Evolutionary conservation across 2,113 vertebrate genomes (phyloP).

Genomic region (Fregetta grallaria): DNA sequence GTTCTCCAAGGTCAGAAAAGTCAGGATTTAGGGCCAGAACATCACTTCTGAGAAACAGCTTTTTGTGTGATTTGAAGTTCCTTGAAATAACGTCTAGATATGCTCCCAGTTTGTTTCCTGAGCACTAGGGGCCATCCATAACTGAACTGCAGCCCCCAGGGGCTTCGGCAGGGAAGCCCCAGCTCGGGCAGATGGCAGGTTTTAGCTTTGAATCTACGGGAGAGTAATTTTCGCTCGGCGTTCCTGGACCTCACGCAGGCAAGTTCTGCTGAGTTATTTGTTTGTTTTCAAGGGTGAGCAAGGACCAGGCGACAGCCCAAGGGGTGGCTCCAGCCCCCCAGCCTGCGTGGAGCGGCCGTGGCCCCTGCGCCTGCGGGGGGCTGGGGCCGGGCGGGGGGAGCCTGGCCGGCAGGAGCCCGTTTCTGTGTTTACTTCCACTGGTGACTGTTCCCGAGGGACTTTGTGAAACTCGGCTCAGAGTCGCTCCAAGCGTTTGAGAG

Average conservation of each 20-base stretch:
- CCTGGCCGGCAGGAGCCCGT: fast-evolving
- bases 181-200: fast-evolving
- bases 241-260: neutral
- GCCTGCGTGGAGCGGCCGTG: no score
- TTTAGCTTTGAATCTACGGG: fast-evolving
- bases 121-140: fast-evolving
- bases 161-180: fast-evolving
- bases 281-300: neutral
- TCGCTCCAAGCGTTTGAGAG: fast-evolving
- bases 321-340: neutral
- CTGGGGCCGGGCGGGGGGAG: no score
- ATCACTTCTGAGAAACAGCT: neutral
- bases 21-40: neutral
- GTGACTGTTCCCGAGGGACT: neutral
- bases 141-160: fast-evolving
- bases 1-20: neutral
- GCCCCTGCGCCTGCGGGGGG: no score
- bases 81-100: fast-evolving
- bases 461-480: fast-evolving
- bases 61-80: neutral
- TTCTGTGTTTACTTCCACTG: fast-evolving
- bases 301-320: fast-evolving
- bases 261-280: fast-evolving
- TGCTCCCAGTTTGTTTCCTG: no score
- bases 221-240: fast-evolving